These are phyloP conservation scores for Anagrus nilaparvatae DNA, from an alignment of 1,140 invertebrate genomes.

Conservation along the genomic window DNA sequence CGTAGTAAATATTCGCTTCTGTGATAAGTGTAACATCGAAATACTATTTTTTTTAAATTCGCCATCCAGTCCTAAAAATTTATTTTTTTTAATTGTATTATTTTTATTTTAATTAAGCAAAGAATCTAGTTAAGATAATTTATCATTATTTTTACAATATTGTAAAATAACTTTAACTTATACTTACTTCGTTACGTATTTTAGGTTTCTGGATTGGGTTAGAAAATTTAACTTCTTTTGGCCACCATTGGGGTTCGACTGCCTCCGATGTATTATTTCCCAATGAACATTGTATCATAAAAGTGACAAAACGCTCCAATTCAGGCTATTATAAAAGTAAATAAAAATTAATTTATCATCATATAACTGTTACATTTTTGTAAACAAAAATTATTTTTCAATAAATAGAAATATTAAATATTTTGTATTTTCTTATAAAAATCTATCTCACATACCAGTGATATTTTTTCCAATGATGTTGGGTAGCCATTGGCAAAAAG, in stretches of 20 bases:
- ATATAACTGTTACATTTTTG: no score
- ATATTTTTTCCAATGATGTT: slow-evolving; percentile 53
- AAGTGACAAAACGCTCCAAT: slow-evolving; percentile 59
- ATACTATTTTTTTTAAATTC: slow-evolving; percentile 54
- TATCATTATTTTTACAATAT: neutral
- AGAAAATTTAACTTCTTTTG: slow-evolving; percentile 51
- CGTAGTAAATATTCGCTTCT: slow-evolving; percentile 58
- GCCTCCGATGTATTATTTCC: slow-evolving; percentile 50
- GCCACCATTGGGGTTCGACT: slow-evolving; percentile 59
- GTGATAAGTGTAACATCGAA: slow-evolving; percentile 60
- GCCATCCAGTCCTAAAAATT: slow-evolving; percentile 46
- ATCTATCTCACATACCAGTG: slow-evolving; percentile 30
- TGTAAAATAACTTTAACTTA: neutral
- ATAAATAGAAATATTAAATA: slow-evolving; percentile 2
- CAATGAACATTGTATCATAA: slow-evolving; percentile 64
- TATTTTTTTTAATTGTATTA: slow-evolving; percentile 2
- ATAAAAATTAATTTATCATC: slow-evolving; percentile 5
- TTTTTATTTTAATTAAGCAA: neutral
- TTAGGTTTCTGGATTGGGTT: slow-evolving; percentile 51
- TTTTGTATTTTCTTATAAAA: neutral
- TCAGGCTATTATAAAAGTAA: slow-evolving; percentile 39
- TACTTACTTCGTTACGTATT: slow-evolving; percentile 39
- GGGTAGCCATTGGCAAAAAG: slow-evolving; percentile 59
- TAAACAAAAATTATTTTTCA: neutral
- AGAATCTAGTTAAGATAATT: neutral